Conservation (phyloP, 2,113 vertebrate genomes). For the Amphiprion ocellaris region DNA sequence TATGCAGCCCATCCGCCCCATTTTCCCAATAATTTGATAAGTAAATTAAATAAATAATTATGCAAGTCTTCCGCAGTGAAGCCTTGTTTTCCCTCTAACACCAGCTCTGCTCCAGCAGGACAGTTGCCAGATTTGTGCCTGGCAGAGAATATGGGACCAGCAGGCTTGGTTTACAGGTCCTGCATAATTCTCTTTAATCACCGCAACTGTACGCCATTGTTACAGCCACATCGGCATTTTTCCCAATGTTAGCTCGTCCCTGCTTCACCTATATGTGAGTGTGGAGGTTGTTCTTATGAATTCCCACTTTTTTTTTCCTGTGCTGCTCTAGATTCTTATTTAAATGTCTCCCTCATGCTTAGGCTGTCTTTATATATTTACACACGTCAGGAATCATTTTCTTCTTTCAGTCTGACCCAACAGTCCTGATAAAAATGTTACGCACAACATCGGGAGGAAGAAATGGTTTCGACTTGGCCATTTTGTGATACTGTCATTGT, state of each 20-base stretch:
- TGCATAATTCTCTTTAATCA: constrained; percentile 78
- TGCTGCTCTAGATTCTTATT: neutral
- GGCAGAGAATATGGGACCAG: constrained; percentile 54
- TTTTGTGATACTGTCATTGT: neutral
- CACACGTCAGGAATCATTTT: neutral
- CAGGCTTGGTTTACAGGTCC: constrained; percentile 58
- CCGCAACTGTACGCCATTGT: constrained; percentile 34
- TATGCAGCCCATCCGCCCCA: constrained; percentile 18
- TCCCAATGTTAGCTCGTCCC: constrained; percentile 1
- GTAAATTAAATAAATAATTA: constrained; percentile 57
- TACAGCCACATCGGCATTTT: constrained; percentile 56
- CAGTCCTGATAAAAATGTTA: neutral
- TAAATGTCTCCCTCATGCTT: neutral
- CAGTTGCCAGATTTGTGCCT: constrained; percentile 57
- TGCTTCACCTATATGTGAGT: neutral
- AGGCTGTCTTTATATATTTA: neutral
- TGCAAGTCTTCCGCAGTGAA: constrained; percentile 37
- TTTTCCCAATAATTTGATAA: constrained; percentile 51
- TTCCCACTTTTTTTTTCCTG: neutral
- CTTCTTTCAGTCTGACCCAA: neutral
- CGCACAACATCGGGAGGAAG: neutral
- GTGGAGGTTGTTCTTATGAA: neutral
- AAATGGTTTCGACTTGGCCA: neutral
- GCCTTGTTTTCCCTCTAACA: constrained; percentile 19
- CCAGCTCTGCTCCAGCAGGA: constrained; percentile 35